Percentiles rank a stretch among this genome's conserved stretches.
Evolutionary conservation across 1,140 invertebrate genomes (phyloP).

Genomic region (Stratiolaelaps scimitus): DNA sequence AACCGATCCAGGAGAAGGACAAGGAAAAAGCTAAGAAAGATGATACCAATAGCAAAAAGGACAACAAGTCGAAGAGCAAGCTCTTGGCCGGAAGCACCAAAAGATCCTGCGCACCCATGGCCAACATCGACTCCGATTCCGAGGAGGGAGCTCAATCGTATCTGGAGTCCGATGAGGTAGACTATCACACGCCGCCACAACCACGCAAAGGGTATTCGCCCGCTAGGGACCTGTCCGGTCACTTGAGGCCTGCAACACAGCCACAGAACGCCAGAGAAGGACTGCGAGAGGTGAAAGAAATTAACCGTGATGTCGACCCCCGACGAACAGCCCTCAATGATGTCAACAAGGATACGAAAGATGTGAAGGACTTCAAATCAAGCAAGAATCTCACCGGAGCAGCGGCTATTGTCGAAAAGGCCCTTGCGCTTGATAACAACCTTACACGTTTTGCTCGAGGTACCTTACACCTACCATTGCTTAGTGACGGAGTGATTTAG

Average conservation of each 20-base stretch:
- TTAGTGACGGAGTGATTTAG: no score
- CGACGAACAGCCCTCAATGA: not conserved
- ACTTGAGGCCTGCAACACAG: no score
- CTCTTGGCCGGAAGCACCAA: not conserved
- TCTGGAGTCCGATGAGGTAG: conserved; percentile 19
- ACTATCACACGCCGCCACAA: conserved; percentile 13
- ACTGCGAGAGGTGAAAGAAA: not conserved
- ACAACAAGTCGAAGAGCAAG: not conserved
- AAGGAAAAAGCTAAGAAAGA: conserved; percentile 7
- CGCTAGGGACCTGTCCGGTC: not conserved
- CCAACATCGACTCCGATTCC: conserved; percentile 22
- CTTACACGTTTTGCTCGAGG: conserved; percentile 19
- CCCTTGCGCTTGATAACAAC: conserved; percentile 8
- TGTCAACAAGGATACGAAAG: not conserved
- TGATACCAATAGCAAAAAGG: not conserved
- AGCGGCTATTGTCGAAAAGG: not conserved
- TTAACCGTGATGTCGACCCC: not conserved
- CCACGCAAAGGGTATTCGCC: not conserved
- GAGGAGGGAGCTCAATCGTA: conserved; percentile 10
- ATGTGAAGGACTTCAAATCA: conserved; percentile 10
- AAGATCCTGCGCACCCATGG: not conserved
- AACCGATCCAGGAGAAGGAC: conserved; percentile 4
- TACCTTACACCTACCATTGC: not conserved
- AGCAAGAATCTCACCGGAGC: not conserved
- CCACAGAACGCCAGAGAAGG: no score